A percentile compares a stretch with the other conserved stretches of the same genome.
phyloP scores from a whole-genome alignment of 2,113 vertebrate genomes.

The Cryptoleucopteryx plumbea region DNA sequence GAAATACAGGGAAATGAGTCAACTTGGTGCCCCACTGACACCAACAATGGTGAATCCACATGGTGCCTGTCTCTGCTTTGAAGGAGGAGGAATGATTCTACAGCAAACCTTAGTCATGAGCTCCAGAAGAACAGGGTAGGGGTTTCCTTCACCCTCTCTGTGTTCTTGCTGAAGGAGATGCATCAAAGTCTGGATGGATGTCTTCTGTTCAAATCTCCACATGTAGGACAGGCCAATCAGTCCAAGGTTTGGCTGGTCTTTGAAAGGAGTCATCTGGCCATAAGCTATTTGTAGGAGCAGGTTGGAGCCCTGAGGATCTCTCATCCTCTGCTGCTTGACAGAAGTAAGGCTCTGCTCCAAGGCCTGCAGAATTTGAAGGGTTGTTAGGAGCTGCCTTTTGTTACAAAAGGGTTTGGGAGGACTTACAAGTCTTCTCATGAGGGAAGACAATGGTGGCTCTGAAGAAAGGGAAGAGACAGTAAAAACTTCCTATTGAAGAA shows the following conservation, averaged over 20 bases:
- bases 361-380: background rate
- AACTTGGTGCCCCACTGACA: background rate
- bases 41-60: background rate
- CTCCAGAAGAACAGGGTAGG: background rate
- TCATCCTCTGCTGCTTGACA: background rate
- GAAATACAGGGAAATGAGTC: background rate
- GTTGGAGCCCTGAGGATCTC: background rate
- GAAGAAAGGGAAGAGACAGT: background rate
- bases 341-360: background rate
- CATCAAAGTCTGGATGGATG: background rate
- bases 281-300: background rate
- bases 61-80: background rate
- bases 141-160: background rate
- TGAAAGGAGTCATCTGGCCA: background rate
- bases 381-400: background rate
- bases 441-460: background rate
- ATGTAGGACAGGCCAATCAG: background rate
- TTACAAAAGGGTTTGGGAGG: background rate
- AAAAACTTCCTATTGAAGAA: background rate
- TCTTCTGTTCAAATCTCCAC: conserved; percentile 41
- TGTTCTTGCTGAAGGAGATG: conserved; percentile 31
- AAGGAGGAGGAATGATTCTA: background rate
- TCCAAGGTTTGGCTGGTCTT: background rate
- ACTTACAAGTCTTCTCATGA: background rate
- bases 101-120: background rate